Percentiles rank a stretch among this genome's conserved stretches.
These are phyloP conservation scores for Alethe diademata DNA, from an alignment of 2,113 vertebrate species.

Conservation along the genomic window DNA sequence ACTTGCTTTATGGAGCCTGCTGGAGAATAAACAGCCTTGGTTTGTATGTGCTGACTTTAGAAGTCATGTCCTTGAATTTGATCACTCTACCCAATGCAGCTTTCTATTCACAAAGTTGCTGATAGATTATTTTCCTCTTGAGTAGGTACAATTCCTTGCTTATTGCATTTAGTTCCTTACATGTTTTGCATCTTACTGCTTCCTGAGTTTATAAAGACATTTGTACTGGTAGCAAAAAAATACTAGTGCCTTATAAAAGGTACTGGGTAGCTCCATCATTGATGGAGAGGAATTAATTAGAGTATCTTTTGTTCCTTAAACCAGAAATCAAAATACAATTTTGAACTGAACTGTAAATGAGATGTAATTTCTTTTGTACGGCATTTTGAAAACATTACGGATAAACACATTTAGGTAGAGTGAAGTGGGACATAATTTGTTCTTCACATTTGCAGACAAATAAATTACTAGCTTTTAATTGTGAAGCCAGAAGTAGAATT, in stretches of 20 bases:
- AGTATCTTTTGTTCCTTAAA: neutral
- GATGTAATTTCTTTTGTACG: neutral
- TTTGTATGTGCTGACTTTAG: neutral
- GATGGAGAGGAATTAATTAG: neutral
- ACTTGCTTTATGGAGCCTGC: neutral
- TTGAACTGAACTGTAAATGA: neutral
- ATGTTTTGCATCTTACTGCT: neutral
- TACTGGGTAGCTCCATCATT: neutral
- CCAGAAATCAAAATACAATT: neutral
- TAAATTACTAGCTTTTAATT: neutral
- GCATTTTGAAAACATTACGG: neutral
- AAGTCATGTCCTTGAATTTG: neutral
- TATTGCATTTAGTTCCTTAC: neutral
- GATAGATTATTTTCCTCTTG: neutral
- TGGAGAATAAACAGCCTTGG: neutral
- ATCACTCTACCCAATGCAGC: neutral
- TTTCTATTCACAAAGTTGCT: neutral
- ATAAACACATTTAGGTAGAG: neutral
- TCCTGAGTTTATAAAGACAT: neutral
- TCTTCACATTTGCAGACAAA: neutral
- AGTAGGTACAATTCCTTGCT: neutral
- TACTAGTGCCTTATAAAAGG: neutral
- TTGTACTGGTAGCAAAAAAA: neutral
- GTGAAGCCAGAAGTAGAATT: neutral
- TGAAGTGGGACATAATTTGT: neutral